These are phyloP conservation scores for Gephyroberyx darwinii DNA, from an alignment of 2,797 vertebrate species.

Conservation along the genomic window DNA sequence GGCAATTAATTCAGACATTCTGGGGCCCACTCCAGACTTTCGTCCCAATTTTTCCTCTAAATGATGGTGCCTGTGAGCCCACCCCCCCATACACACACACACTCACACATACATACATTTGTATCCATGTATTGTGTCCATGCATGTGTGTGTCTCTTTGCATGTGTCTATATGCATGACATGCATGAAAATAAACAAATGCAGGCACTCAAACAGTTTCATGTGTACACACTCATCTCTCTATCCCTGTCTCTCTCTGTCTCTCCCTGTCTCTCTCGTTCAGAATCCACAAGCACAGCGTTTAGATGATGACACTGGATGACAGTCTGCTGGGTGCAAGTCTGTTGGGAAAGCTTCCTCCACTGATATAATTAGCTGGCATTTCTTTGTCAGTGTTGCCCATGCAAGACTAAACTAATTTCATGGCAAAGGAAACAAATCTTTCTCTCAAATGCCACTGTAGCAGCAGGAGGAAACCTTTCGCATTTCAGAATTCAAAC, in stretches of 20 bases:
- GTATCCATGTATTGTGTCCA: neutral
- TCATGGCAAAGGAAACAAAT: slow-evolving; percentile 59
- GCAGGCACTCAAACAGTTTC: slow-evolving; percentile 6
- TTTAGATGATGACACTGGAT: slow-evolving; percentile 5
- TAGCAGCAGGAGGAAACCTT: slow-evolving; percentile 61
- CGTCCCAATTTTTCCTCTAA: slow-evolving; percentile 53
- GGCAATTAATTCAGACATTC: slow-evolving; percentile 69
- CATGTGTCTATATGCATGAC: no score
- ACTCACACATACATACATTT: neutral
- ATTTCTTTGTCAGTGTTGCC: slow-evolving; percentile 61
- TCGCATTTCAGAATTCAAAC: slow-evolving; percentile 54
- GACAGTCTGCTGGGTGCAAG: neutral
- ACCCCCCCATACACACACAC: slow-evolving; percentile 6
- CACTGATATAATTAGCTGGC: slow-evolving; percentile 62
- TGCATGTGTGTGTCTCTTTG: neutral
- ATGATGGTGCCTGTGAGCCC: slow-evolving; percentile 28
- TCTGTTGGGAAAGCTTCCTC: slow-evolving; percentile 47
- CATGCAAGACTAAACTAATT: slow-evolving; percentile 64
- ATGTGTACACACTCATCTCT: neutral
- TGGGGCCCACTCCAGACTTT: slow-evolving; percentile 47
- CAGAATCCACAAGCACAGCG: slow-evolving; percentile 10
- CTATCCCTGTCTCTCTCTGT: neutral
- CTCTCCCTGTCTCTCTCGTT: slow-evolving; percentile 1
- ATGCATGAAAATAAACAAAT: slow-evolving; percentile 25
- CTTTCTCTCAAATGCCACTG: slow-evolving; percentile 60